phyloP scores from a whole-genome alignment of 1,140 invertebrate species.

The Drosophila ohnishii region DNA sequence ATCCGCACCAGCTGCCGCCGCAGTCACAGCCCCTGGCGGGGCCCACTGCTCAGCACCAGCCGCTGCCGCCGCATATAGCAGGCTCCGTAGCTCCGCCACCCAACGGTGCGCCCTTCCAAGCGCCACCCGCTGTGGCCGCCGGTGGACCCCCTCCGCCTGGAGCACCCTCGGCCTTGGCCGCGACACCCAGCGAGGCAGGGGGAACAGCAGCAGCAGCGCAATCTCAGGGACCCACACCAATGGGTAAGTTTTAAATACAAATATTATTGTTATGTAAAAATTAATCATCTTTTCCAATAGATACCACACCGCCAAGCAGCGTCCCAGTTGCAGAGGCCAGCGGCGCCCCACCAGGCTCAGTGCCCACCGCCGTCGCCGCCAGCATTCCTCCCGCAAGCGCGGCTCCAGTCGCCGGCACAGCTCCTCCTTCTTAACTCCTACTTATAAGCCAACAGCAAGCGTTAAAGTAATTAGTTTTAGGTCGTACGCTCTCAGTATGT shows the following conservation, averaged over 20 bases:
- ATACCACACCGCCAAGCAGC: constrained; percentile 67
- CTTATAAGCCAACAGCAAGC: constrained; percentile 48
- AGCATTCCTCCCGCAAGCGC: constrained; percentile 63
- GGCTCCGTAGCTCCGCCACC: constrained; percentile 43
- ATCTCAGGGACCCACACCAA: constrained; percentile 67
- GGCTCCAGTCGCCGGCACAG: constrained; percentile 38
- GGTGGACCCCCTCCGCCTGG: constrained; percentile 30
- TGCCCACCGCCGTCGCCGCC: constrained; percentile 34
- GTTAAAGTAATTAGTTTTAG: constrained; percentile 60
- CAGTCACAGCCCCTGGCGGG: constrained; percentile 51
- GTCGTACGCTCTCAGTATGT: constrained; percentile 75
- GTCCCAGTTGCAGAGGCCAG: constrained; percentile 40
- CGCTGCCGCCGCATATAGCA: constrained; percentile 56
- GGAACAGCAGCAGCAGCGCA: constrained; percentile 32
- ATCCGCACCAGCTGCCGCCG: constrained; percentile 39
- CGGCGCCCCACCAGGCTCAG: constrained; percentile 25
- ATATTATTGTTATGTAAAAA: not conserved
- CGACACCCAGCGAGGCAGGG: constrained; percentile 13
- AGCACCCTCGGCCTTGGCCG: constrained; percentile 3
- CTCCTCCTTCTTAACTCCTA: constrained; percentile 65
- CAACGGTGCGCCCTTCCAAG: constrained; percentile 56
- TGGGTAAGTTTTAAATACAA: constrained; percentile 52
- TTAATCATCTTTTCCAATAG: constrained; percentile 19
- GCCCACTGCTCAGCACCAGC: constrained; percentile 59
- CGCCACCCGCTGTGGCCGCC: constrained; percentile 40